Base-by-base conservation (phyloP, 2,888 invertebrate species). In the Phengaris alcon region DNA sequence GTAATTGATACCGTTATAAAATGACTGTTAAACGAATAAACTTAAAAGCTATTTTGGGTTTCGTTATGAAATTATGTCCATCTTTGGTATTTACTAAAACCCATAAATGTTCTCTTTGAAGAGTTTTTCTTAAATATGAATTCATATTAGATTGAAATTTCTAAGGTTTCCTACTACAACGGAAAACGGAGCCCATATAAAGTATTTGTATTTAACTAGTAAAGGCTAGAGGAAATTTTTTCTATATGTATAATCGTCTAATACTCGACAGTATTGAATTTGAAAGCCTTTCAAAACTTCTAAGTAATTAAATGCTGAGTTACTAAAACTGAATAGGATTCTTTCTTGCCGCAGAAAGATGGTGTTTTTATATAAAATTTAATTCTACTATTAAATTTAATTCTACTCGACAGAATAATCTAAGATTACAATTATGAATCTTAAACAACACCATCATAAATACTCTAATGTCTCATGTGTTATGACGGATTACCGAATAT, bases 401-500 rank as follows among this genome's bases (percentile, higher is more conserved):
- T 5, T 15, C 8, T 57, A 15, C n/a, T 15, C 57, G 0, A 57
- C n/a, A 57, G 4, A 57, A 55, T 15, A 15, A 57, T 57, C 57
- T 3, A 8, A 9, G 15, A 15, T 59, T 5, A 10, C 9, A 59
- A 59, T 22, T 8, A n/a, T 59, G 10, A 35, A 35, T 59, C 3
- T 59, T 4, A 22, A 59, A 59, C 22, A 10, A 59, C 22, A 59
- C 9, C 22, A 7, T 59, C 59, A 59, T 59, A 59, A 59, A 22
- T 64, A 64, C 35, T 59, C 15, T 59, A 59, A 22, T 22, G 15
- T 15, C 3, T 59, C 57, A 59, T 59, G 64, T 64, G 13, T 64
- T 64, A 64, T 64, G 64, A 64, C 35, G 64, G 64, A 64, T 64
- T 64, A 64, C 64, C 64, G 64, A 64, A 64, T 64, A 13, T 10